Base-by-base conservation (phyloP, 2,113 vertebrate species). In the Scomber scombrus region DNA sequence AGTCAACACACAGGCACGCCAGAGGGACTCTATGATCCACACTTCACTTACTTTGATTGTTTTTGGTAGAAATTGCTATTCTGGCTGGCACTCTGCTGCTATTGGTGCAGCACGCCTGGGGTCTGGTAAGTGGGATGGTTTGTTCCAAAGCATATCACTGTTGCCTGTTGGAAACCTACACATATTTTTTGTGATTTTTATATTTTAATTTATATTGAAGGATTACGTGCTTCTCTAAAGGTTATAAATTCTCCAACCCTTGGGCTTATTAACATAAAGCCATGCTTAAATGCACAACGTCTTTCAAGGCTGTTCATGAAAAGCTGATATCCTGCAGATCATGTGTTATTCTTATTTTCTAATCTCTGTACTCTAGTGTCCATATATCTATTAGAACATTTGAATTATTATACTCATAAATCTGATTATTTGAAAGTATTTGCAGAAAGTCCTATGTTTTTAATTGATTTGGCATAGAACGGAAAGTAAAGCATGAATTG, bases 41-140 rank as follows among this genome's bases (percentile, higher is more conserved):
- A 86, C 89, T 82, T 79, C 72, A 84, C 85, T 79, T 78, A 64
- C 76, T 90, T 86, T 89, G 80, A 88, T 90, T 87, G 85, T 85
- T 89, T 88, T 84, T 76, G 75, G 71, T 86, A 87, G 84, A 85
- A 91, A 88, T 66, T 87, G 66, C 81, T 26, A 49, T 74, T 85
- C 81, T 82, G 76, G 81, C 78, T 64, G 60, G 50, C 68, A 63
- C 54, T 74, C 52, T 51, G 12, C 52, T 51, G 12, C 71, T 58
- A 52, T 64, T 63, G 76, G 52, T 85, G 43, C 4, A 70, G 72
- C 77, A 80, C 1, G 74, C 49, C 68, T 40, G 26, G 55, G 58
- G 52, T 81, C 64, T 71, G 29, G 23, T 75, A 74, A 80, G 46
- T 23, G 47, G 70, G 81, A 61, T n/a, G 76, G 54, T 78, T 63